Percentiles rank a stretch among this genome's conserved stretches.
Conservation (phyloP, 2,888 invertebrate genomes). For the Rhogogaster chlorosoma region DNA sequence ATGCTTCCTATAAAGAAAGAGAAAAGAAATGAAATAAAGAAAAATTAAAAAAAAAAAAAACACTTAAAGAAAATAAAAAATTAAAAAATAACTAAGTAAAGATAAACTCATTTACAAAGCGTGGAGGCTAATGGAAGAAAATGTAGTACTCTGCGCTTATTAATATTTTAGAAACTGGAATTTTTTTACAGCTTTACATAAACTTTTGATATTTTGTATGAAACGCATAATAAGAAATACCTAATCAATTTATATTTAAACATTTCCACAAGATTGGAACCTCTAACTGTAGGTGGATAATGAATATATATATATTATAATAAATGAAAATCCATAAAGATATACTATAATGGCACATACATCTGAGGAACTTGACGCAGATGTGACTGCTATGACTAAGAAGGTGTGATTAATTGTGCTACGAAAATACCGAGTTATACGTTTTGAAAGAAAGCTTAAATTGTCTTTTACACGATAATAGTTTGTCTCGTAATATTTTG, state of each 20-base stretch:
- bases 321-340: neutral
- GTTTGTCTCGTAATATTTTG: conserved; percentile 19
- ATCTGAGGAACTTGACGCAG: neutral
- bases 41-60: too few relatives aligned
- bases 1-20: conserved; percentile 25
- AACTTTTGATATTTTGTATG: conserved; percentile 45
- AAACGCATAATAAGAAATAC: conserved; percentile 19
- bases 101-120: conserved; percentile 49
- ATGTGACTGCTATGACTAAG: neutral
- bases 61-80: neutral
- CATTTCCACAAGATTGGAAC: conserved; percentile 24
- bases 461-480: neutral
- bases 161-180: conserved; percentile 35
- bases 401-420: neutral
- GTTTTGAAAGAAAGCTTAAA: conserved; percentile 1
- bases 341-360: conserved; percentile 2
- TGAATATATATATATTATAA: conserved; percentile 18
- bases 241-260: conserved; percentile 39
- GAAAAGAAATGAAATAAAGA: neutral
- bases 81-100: neutral
- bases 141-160: conserved; percentile 22
- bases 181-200: conserved; percentile 44
- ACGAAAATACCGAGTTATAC: conserved; percentile 23
- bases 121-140: conserved; percentile 54
- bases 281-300: conserved; percentile 19